Base-by-base conservation (phyloP, 2,888 invertebrate species). In the Chrysolina americana region DNA sequence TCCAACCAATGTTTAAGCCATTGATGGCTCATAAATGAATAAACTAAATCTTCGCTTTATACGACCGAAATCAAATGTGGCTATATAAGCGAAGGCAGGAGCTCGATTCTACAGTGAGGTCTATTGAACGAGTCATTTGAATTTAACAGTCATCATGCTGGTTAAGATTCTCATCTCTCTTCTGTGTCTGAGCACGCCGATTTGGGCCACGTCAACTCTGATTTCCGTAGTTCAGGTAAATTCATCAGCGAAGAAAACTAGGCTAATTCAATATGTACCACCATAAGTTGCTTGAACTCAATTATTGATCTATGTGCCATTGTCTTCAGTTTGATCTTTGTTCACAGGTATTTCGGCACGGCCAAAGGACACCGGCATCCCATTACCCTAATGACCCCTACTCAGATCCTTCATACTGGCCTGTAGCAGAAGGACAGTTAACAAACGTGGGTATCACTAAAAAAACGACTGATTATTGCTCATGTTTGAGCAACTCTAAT, bases 301-400 rank as follows among this genome's bases (percentile, higher is more conserved):
- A n/a, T n/a, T n/a, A n/a, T n/a, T n/a, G n/a, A n/a, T n/a, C n/a
- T n/a, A n/a, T n/a, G 17, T 0, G 0, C 2, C 0, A 15, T 8
- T 15, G 13, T 48, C 10, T 53, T 9, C 13, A 21, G 10, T 11
- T 53, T 21, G 53, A 9, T 1, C 2, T 10, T 53, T 53, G 10
- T 53, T 11, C 5, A 21, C 48, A 79, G 79, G 48, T 79, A 15
- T 73, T 65, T 36, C 66, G 79, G 41, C 79, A 79, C 73, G 79
- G 79, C 4, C 78, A 79, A 41, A 50, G 79, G 21, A 70, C 72
- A 11, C 74, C 74, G 5, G 17, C n/a, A 0, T 15, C 2, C 3
- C 68, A 66, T 17, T 77, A 65, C n/a, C 36, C 71, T 0, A 64
- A 48, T 0, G 76, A 78, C 28, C 77, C 77, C 2, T 78, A 78